Evolutionary conservation across 2,888 invertebrate genomes (phyloP), one percentile per base, ranked within the genome.

Genomic region (Lathronympha strigana): DNA sequence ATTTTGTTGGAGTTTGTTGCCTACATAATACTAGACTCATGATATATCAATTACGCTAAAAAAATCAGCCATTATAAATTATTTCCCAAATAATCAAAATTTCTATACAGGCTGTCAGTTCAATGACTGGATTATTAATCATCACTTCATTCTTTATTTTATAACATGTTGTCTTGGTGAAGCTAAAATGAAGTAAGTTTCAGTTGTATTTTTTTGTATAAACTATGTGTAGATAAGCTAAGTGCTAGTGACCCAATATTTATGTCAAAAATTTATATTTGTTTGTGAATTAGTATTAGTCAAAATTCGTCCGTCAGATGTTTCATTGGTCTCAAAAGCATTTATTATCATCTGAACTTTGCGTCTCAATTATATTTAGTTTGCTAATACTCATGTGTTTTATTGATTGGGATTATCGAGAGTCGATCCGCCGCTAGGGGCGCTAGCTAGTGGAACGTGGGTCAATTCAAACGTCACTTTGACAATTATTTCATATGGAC

Each of bases 301-400:
- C 43, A 45, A 63, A 63, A 63, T 60, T 43, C 36, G 28, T 40
- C 2, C 13, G n/a, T 51, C 64, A 45, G 51, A 51, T 51, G 58
- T 51, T 23, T 50, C 36, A 40, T 64, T 36, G 51, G 64, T 64
- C 64, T 60, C 58, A 38, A 60, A 36, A 47, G 64, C 58, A 64
- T 64, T 60, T 64, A 60, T 51, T 28, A 45, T 28, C 50, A 50
- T 51, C 45, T 58, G 51, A 51, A 55, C 19, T 19, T 17, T 13
- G 31, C 43, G 57, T 63, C 64, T 53, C 64, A 64, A 64, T 64
- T 64, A 64, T 36, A 60, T 51, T 60, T 53, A 64, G 45, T 64
- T 64, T 64, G 57, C 58, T 45, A 51, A 64, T 49, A 17, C 1
- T 36, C 9, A 15, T 33, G 31, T 60, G 64, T 64, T 64, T 64